phyloP scores from a whole-genome alignment of 2,797 vertebrate genomes.

The Galagoides demidoff region DNA sequence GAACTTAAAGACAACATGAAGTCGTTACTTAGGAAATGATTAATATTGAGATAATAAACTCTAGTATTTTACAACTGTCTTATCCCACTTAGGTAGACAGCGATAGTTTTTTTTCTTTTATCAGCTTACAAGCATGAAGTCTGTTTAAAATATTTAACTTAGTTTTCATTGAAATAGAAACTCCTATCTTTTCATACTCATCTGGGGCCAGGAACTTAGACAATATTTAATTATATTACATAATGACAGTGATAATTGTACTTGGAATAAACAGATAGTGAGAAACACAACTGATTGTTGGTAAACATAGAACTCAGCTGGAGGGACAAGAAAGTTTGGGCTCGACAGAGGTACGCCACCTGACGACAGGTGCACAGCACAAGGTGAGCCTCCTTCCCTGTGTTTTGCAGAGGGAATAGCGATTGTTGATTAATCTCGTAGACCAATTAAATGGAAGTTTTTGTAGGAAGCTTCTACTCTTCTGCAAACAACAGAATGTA shows the following conservation, averaged over 20 bases:
- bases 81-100: neutral
- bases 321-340: neutral
- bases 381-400: neutral
- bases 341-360: neutral
- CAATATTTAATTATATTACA: slow-evolving; percentile 22
- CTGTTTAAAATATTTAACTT: slow-evolving; percentile 37
- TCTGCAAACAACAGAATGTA: neutral
- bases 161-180: slow-evolving; percentile 50
- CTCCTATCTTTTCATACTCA: slow-evolving; percentile 29
- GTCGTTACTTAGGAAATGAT: neutral
- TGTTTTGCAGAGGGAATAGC: neutral
- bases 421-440: neutral
- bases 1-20: slow-evolving; percentile 28
- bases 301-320: neutral
- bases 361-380: neutral
- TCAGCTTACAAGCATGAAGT: neutral
- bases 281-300: neutral
- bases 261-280: neutral
- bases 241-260: slow-evolving; percentile 42
- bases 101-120: neutral
- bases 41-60: slow-evolving; percentile 47
- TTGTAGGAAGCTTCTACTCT: neutral
- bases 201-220: neutral
- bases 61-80: slow-evolving; percentile 7
- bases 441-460: neutral